Percentiles rank a stretch among this genome's conserved stretches.
phyloP scores from a whole-genome alignment of 2,888 invertebrate genomes.

The Thecocarcelia acutangulata region DNA sequence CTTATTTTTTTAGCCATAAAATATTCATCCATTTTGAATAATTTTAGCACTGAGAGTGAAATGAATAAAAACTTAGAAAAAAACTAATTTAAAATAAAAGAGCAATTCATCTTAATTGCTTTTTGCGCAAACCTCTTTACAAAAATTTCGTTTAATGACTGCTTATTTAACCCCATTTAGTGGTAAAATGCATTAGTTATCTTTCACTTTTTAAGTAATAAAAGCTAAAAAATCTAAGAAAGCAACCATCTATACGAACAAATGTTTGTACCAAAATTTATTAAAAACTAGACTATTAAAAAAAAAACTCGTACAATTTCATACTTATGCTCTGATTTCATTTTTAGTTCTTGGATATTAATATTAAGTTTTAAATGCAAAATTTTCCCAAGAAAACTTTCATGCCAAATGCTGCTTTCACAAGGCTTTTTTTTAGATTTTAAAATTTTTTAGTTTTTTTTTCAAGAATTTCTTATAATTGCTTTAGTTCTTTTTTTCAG shows the following conservation, averaged over 20 bases:
- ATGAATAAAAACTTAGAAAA: not conserved
- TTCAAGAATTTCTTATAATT: conserved; percentile 54
- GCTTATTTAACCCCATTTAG: conserved; percentile 56
- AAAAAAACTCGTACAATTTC: conserved; percentile 48
- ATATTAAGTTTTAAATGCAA: conserved; percentile 59
- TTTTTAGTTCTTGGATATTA: conserved; percentile 63
- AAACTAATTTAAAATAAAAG: conserved; percentile 22
- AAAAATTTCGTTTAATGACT: conserved; percentile 33
- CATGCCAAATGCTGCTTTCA: conserved; percentile 34
- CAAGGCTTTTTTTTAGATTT: conserved; percentile 28
- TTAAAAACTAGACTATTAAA: conserved; percentile 61
- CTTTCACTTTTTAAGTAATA: conserved; percentile 31
- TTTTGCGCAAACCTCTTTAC: conserved; percentile 44
- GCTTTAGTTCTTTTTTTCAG: conserved; percentile 53
- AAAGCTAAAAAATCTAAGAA: not conserved
- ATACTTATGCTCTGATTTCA: conserved; percentile 68
- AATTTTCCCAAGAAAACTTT: conserved; percentile 45
- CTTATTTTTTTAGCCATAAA: no score
- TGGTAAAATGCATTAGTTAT: conserved; percentile 55
- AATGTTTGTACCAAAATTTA: conserved; percentile 41
- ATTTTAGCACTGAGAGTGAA: not conserved
- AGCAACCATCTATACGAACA: conserved; percentile 2
- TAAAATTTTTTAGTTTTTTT: conserved; percentile 20
- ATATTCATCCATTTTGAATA: not conserved
- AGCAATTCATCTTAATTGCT: conserved; percentile 56